A percentile compares a stretch with the other conserved stretches of the same genome.
These are phyloP conservation scores for Sciurus vulgaris DNA, from an alignment of 2,797 vertebrate genomes.

Conservation along the genomic window DNA sequence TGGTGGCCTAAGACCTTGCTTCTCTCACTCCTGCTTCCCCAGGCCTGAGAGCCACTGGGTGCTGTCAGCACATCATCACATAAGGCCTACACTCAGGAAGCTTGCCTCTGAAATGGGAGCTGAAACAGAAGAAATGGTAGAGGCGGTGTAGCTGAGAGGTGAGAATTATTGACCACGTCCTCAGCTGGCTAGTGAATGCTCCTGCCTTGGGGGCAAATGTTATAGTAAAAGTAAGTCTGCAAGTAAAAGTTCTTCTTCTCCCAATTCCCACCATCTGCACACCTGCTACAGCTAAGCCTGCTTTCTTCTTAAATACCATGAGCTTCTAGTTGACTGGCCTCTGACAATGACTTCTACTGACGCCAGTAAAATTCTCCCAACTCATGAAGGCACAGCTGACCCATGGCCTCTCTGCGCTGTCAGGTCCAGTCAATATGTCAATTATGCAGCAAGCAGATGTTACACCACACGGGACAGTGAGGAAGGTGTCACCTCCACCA, in stretches of 20 bases:
- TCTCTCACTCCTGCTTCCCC: background rate
- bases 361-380: background rate
- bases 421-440: conserved; percentile 71
- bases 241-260: background rate
- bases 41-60: background rate
- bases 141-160: accelerated
- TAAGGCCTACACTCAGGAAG: background rate
- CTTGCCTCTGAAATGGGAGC: background rate
- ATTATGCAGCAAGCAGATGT: conserved; percentile 70
- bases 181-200: background rate
- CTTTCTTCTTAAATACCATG: background rate
- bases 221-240: background rate
- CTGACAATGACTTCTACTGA: background rate
- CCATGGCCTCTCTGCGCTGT: background rate
- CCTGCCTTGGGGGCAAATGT: background rate
- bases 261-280: background rate
- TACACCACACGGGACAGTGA: background rate
- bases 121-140: no score
- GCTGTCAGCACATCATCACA: accelerated
- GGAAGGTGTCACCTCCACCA: conserved; percentile 47
- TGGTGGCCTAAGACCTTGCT: background rate
- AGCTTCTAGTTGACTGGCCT: background rate
- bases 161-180: no score
- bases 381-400: conserved; percentile 67
- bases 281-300: background rate